These are phyloP conservation scores for Atethmia centrago DNA, from an alignment of 2,888 invertebrate species.

Conservation along the genomic window DNA sequence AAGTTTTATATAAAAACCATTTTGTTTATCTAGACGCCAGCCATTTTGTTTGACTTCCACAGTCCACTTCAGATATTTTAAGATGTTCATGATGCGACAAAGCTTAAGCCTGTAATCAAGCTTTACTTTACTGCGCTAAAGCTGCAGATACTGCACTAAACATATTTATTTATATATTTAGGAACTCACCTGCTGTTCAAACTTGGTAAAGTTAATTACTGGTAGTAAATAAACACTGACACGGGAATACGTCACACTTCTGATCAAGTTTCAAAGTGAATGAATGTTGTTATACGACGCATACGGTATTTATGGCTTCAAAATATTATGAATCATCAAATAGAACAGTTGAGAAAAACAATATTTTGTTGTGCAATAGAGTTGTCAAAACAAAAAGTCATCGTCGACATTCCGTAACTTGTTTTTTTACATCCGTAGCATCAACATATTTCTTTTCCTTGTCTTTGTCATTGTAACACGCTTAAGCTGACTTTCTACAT, in stretches of 20 bases:
- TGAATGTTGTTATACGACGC: constrained; percentile 71
- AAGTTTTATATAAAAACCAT: constrained; percentile 27
- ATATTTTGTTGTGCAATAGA: constrained; percentile 77
- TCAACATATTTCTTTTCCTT: background rate
- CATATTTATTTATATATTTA: no score
- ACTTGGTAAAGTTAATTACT: constrained; percentile 6
- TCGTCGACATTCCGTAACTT: constrained; percentile 21
- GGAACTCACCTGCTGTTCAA: constrained; percentile 38
- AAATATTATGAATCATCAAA: constrained; percentile 79
- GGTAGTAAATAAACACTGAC: constrained; percentile 44
- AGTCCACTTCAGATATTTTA: constrained; percentile 11
- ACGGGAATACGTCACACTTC: constrained; percentile 56
- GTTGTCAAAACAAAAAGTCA: constrained; percentile 74
- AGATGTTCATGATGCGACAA: background rate
- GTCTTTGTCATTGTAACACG: background rate
- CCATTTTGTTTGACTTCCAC: constrained; percentile 53
- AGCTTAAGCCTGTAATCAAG: background rate
- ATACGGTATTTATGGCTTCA: constrained; percentile 69
- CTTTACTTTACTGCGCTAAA: constrained; percentile 15
- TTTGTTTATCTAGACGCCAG: constrained; percentile 53
- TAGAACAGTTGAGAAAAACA: constrained; percentile 76
- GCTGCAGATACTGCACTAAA: background rate
- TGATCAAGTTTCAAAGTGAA: constrained; percentile 64
- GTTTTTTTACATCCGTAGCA: background rate
- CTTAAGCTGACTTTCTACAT: background rate